Evolutionary conservation across 92 coral and sea anemone species (phyloP).

Genomic region (Anthopleura xanthogrammica): DNA sequence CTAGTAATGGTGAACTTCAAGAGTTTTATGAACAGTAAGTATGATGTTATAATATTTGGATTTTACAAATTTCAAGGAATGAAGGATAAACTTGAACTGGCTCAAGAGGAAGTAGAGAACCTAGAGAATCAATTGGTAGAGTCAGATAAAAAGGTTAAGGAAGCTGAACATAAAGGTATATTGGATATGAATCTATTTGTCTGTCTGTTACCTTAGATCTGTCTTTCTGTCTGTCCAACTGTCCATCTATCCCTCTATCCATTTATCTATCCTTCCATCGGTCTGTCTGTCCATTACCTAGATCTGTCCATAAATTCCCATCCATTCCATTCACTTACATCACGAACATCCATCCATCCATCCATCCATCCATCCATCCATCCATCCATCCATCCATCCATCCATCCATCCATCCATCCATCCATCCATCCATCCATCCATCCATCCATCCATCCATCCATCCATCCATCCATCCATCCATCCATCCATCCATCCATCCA

Average conservation of each 20-base stretch:
- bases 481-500: too few species aligned
- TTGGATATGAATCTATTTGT: background rate
- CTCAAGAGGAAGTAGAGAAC: conserved; percentile 75
- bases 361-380: too few species aligned
- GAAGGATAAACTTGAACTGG: conserved; percentile 65
- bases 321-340: background rate
- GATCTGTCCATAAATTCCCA: background rate
- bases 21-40: background rate
- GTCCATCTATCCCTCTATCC: background rate
- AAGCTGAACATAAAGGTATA: conserved; percentile 74
- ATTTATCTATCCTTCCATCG: background rate
- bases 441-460: too few species aligned
- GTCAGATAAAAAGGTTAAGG: conserved; percentile 65
- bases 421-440: background rate
- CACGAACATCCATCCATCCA: background rate
- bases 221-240: background rate
- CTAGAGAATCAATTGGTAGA: conserved; percentile 75
- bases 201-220: background rate
- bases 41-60: background rate
- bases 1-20: too few species aligned
- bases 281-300: too few species aligned
- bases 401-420: too few species aligned
- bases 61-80: conserved; percentile 35
- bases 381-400: too few species aligned
- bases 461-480: too few species aligned